phyloP scores from a whole-genome alignment of 2,797 vertebrate species.

The Taeniopygia guttata region DNA sequence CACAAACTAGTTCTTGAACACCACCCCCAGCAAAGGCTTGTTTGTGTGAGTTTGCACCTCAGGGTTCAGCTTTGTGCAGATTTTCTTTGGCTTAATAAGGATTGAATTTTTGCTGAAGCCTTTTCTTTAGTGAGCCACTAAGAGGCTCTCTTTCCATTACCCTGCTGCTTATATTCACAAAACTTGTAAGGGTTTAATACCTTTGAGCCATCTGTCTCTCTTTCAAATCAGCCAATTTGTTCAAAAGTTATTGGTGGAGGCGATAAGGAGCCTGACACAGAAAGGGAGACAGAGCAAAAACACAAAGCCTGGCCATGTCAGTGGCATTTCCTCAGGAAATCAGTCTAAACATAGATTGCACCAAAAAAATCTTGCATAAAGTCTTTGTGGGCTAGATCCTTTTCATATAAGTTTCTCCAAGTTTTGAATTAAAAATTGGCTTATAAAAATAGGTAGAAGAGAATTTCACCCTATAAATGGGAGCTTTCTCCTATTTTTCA shows the following conservation, averaged over 20 bases:
- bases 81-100: slow-evolving; percentile 42
- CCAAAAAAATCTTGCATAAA: background rate
- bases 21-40: background rate
- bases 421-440: background rate
- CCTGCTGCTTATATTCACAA: slow-evolving; percentile 41
- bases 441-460: background rate
- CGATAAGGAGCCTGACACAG: background rate
- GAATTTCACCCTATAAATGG: background rate
- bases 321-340: background rate
- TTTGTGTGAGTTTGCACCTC: background rate
- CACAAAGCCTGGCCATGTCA: background rate
- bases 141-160: slow-evolving; percentile 70
- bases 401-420: background rate
- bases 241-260: slow-evolving; percentile 9
- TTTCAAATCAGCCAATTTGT: background rate
- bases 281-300: background rate
- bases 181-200: slow-evolving; percentile 47
- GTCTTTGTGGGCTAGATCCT: background rate
- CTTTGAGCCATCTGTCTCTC: slow-evolving; percentile 52
- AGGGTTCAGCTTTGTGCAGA: background rate
- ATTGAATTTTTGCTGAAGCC: background rate
- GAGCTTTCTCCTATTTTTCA: background rate
- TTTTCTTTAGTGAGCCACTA: slow-evolving; percentile 63
- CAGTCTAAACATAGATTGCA: background rate
- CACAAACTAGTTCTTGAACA: background rate